These are phyloP conservation scores for Lampris megalopsis DNA, from an alignment of 2,113 vertebrate genomes.

Conservation along the genomic window DNA sequence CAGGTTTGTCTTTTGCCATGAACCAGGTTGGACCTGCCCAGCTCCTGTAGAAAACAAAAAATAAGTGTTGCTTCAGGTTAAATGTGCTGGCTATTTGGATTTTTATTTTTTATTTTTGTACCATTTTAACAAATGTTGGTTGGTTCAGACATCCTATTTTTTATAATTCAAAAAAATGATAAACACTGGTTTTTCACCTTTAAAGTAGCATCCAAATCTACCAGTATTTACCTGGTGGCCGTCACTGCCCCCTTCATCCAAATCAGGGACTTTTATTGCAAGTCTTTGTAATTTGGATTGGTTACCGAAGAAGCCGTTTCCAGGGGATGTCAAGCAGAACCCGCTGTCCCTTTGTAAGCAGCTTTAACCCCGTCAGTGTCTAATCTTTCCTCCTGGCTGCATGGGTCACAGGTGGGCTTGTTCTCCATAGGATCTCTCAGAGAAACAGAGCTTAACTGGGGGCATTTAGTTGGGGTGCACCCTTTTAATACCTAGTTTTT, in stretches of 20 bases:
- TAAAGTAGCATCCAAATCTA: neutral
- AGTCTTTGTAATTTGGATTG: constrained; percentile 13
- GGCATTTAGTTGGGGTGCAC: neutral
- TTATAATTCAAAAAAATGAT: neutral
- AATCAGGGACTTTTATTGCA: neutral
- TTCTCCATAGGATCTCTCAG: neutral
- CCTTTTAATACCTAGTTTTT: too few relatives aligned
- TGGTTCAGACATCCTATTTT: neutral
- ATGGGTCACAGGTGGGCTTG: constrained; percentile 20
- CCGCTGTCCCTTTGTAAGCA: constrained; percentile 66
- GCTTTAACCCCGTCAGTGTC: constrained; percentile 65
- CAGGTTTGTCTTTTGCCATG: neutral
- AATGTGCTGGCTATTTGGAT: neutral
- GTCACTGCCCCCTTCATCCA: neutral
- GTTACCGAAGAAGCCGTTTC: constrained; percentile 31
- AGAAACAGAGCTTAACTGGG: neutral
- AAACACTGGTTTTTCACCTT: neutral
- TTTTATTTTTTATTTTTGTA: neutral
- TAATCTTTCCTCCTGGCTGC: constrained; percentile 63
- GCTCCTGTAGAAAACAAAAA: neutral
- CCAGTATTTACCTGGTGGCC: neutral
- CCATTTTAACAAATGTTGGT: neutral
- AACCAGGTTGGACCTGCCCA: neutral
- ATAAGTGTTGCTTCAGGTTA: neutral
- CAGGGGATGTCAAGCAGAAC: constrained; percentile 47